phyloP scores from a whole-genome alignment of 2,888 invertebrate species.

The Cantharis rustica region DNA sequence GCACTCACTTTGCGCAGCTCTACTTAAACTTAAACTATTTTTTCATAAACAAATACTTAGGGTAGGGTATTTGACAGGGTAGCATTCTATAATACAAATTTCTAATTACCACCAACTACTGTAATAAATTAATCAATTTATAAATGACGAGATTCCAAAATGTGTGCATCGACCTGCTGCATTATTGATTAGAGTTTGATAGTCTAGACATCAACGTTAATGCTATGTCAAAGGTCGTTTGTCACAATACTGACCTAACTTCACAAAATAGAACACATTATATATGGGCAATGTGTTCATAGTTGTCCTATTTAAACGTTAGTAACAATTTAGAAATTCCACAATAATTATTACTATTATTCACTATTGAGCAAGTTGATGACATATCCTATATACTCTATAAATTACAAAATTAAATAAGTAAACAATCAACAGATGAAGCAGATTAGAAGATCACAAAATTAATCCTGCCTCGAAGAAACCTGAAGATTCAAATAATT shows the following conservation, averaged over 20 bases:
- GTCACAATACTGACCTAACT: constrained; percentile 13
- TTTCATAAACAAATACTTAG: background rate
- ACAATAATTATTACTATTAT: no score
- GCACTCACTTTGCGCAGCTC: no score
- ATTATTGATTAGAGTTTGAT: constrained; percentile 21
- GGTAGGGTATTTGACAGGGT: background rate
- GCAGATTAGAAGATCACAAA: no score
- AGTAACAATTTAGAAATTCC: no score
- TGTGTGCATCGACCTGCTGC: constrained; percentile 24
- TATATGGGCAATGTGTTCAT: background rate
- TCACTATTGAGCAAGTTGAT: no score
- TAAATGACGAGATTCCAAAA: background rate
- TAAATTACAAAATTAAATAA: no score
- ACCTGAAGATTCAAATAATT: no score
- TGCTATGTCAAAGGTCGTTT: constrained; percentile 23
- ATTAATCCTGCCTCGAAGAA: no score
- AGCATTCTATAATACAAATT: background rate
- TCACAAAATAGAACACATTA: background rate
- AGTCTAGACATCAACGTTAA: constrained; percentile 24
- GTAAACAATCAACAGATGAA: no score
- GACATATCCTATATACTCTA: no score
- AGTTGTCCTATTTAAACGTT: background rate
- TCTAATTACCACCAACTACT: background rate
- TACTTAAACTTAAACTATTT: background rate
- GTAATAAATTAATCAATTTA: background rate